phyloP scores from a whole-genome alignment of 1,140 invertebrate species.

The Lerema accius region DNA sequence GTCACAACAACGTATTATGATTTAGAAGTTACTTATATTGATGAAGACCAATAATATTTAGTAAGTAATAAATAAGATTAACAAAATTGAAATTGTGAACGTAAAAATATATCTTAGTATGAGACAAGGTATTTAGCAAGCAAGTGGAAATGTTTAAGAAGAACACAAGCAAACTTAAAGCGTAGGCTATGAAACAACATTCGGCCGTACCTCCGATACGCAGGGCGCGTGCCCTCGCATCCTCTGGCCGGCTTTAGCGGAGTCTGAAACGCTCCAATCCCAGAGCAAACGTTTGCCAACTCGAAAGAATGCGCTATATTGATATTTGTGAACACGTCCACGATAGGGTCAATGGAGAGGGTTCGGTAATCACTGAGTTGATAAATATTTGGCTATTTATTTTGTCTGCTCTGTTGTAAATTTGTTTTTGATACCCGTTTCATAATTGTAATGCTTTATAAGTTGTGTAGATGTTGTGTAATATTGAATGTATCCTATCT shows the following conservation, averaged over 20 bases:
- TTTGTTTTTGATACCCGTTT: neutral
- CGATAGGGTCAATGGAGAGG: slow-evolving; percentile 29
- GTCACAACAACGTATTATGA: too few species aligned
- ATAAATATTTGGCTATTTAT: slow-evolving; percentile 27
- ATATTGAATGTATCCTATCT: too few species aligned
- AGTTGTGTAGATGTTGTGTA: too few species aligned
- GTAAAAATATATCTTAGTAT: too few species aligned
- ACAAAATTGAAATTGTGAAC: too few species aligned
- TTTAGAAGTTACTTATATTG: too few species aligned
- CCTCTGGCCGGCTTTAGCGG: slow-evolving; percentile 49
- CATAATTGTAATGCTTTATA: neutral
- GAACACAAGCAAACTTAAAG: slow-evolving; percentile 46
- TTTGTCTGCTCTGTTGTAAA: neutral
- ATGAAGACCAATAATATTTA: too few species aligned
- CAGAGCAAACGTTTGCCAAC: slow-evolving; percentile 61
- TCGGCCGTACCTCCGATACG: slow-evolving; percentile 48
- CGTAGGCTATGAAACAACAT: slow-evolving; percentile 51
- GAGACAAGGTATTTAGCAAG: slow-evolving; percentile 34
- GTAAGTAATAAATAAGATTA: too few species aligned
- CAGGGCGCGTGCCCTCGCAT: slow-evolving; percentile 62
- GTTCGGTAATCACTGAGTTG: slow-evolving; percentile 17
- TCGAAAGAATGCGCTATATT: slow-evolving; percentile 61
- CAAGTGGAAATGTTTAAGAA: slow-evolving; percentile 40
- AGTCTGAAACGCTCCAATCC: slow-evolving; percentile 51
- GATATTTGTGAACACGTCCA: slow-evolving; percentile 49